Conservation (phyloP, 2,888 invertebrate species). For the Thecocarcelia acutangulata region DNA sequence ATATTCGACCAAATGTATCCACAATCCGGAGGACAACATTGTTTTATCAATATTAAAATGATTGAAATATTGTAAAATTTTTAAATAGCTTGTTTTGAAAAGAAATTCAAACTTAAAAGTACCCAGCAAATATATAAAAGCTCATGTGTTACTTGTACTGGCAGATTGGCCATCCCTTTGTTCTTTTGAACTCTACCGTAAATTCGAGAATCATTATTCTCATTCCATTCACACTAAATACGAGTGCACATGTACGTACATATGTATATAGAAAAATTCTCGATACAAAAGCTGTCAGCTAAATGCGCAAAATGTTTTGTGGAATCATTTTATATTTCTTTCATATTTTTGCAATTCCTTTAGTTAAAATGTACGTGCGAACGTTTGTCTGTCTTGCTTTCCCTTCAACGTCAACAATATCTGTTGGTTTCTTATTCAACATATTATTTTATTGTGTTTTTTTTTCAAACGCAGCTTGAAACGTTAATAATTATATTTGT, state of each 20-base stretch:
- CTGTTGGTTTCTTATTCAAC: slow-evolving; percentile 9
- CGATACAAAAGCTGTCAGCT: slow-evolving; percentile 60
- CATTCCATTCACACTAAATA: slow-evolving; percentile 31
- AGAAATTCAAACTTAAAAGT: no score
- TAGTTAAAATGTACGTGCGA: neutral
- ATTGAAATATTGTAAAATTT: neutral
- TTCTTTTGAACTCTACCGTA: no score
- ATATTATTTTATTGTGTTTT: slow-evolving; percentile 36
- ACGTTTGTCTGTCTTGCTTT: neutral
- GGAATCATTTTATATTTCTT: slow-evolving; percentile 20
- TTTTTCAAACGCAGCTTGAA: slow-evolving; percentile 34
- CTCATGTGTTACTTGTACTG: no score
- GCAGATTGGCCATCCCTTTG: no score
- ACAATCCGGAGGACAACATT: no score
- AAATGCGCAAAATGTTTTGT: slow-evolving; percentile 66
- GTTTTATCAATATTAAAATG: no score
- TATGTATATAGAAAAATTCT: slow-evolving; percentile 25
- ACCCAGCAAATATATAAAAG: no score
- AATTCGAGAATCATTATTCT: neutral
- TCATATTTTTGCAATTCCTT: neutral
- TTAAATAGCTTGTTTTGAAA: neutral
- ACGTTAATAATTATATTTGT: slow-evolving; percentile 4
- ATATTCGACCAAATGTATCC: no score
- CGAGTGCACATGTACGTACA: no score
- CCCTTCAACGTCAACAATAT: slow-evolving; percentile 20